Percentiles rank a stretch among this genome's conserved stretches.
Evolutionary conservation across 2,113 vertebrate genomes (phyloP).

Genomic region (Bothrops jararaca): DNA sequence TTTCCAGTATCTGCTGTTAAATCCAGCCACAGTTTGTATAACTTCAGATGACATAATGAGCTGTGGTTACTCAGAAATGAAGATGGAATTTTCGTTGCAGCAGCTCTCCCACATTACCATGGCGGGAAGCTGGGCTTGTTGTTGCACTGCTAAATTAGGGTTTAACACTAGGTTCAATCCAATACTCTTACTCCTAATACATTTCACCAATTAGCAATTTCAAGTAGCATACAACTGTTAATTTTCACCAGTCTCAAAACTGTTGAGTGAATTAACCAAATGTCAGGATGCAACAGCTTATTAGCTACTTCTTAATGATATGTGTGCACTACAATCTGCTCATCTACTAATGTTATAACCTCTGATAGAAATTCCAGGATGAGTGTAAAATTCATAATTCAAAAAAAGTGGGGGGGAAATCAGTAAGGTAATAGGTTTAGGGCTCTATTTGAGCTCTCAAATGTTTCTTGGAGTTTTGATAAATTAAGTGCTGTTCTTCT

Average conservation of each 20-base stretch:
- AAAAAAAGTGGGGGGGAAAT: background rate
- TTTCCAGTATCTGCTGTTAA: background rate
- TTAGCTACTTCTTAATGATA: conserved; percentile 39
- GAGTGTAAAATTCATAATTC: background rate
- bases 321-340: conserved; percentile 17
- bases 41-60: background rate
- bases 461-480: background rate
- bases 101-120: background rate
- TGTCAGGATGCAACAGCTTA: conserved; percentile 1
- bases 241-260: conserved; percentile 43
- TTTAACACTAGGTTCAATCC: conserved; percentile 17
- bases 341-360: background rate
- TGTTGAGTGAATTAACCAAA: conserved; percentile 41
- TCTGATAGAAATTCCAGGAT: conserved; percentile 25
- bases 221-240: conserved; percentile 46
- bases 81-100: background rate
- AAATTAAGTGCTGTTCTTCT: background rate
- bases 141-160: background rate
- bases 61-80: background rate
- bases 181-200: conserved; percentile 31
- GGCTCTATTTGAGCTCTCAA: background rate
- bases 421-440: conserved; percentile 9
- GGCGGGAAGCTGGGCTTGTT: background rate
- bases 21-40: background rate
- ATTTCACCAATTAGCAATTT: conserved; percentile 37